Base-by-base conservation (phyloP, 2,888 invertebrate species). In the Ceramica pisi region DNA sequence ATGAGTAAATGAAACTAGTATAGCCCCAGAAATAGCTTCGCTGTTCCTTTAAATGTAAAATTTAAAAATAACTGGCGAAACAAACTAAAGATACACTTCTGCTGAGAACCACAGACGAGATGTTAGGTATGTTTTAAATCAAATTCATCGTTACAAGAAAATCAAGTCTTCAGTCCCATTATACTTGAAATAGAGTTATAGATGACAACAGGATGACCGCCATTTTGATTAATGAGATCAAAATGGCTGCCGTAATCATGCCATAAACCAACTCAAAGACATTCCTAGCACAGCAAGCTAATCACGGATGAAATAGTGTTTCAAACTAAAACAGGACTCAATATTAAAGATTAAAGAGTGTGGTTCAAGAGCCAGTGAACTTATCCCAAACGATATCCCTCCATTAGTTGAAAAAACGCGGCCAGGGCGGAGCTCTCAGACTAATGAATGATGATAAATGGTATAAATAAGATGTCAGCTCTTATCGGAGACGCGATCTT, bases 371-470 rank as follows among this genome's bases (percentile, higher is more conserved):
- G 50, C 68, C 75, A 69, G 67, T 73, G 73, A 81, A 75, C 73
- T 56, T 56, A 63, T 61, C 59, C 79, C 67, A 63, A 65, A 71
- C 68, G 63, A 75, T 67, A 75, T 72, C 70, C 64, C 69, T 57
- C 66, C 73, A 73, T 83, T 81, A 82, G 81, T 75, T 69, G 57
- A 78, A 85, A 85, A 84, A 86, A 82, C 60, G 35, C 65, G 68
- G 60, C 59, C 64, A 53, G 71, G 86, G 82, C 80, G 83, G 81
- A 68, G 75, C 76, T 59, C 79, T 55, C 78, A 67, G 78, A 78
- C 85, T 86, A 87, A 87, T 87, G 85, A 88, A 87, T 86, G 80
- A 88, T 87, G 87, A 89, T 87, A 82, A 86, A 89, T 87, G 86
- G 75, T 83, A 83, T 87, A 85, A 87, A 87, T 87, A 88, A 88